Evolutionary conservation across 2,888 invertebrate genomes (phyloP).

Genomic region (Criorhina ranunculi): DNA sequence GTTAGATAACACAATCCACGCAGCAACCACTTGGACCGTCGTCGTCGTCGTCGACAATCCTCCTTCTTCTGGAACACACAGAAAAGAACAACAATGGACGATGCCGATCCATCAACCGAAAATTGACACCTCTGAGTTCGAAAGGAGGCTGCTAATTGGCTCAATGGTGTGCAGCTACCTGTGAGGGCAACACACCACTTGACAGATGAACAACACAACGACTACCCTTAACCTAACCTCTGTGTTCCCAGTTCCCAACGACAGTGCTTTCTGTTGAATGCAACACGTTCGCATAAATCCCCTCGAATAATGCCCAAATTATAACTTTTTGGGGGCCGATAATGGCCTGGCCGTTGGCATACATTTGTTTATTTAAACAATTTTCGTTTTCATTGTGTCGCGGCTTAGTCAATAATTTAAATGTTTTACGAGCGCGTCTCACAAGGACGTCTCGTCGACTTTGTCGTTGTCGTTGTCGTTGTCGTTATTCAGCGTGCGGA

Average conservation of each 20-base stretch:
- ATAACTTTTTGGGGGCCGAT: slow-evolving; percentile 42
- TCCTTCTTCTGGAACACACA: slow-evolving; percentile 41
- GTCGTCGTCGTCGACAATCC: slow-evolving; percentile 44
- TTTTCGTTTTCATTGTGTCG: slow-evolving; percentile 51
- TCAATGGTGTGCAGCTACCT: slow-evolving; percentile 57
- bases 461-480: slow-evolving; percentile 18
- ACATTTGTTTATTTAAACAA: slow-evolving; percentile 72
- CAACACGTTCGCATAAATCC: slow-evolving; percentile 72
- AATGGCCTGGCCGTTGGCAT: slow-evolving; percentile 41
- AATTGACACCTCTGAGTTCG: slow-evolving; percentile 53
- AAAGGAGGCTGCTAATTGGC: slow-evolving; percentile 72
- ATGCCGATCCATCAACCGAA: slow-evolving; percentile 63
- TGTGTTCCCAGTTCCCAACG: background rate
- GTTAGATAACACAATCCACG: background rate
- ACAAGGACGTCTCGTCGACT: slow-evolving; percentile 73
- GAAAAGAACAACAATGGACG: slow-evolving; percentile 48
- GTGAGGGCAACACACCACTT: slow-evolving; percentile 34
- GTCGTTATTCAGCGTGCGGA: slow-evolving; percentile 54
- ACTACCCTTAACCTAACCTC: slow-evolving; percentile 47
- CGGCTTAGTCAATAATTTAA: slow-evolving; percentile 70
- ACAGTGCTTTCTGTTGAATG: slow-evolving; percentile 26
- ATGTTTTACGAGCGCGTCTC: slow-evolving; percentile 70
- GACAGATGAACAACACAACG: slow-evolving; percentile 25
- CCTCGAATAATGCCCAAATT: slow-evolving; percentile 45
- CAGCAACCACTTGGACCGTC: slow-evolving; percentile 14